These are phyloP conservation scores for Acanthurus tractus DNA, from an alignment of 2,797 vertebrate genomes.

Conservation along the genomic window DNA sequence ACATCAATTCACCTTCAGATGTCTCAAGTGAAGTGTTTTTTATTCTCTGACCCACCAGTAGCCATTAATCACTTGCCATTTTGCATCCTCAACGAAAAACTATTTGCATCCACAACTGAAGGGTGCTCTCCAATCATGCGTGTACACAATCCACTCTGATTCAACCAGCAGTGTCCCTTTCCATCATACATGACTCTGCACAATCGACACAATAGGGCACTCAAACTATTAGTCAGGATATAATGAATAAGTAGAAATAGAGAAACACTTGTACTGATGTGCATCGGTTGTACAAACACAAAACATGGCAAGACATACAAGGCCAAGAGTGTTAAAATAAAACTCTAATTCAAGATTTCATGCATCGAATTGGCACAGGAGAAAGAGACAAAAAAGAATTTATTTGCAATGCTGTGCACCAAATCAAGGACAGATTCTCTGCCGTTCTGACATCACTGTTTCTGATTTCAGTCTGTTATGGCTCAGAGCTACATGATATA, in stretches of 20 bases:
- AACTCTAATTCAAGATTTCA: background rate
- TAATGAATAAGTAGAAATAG: background rate
- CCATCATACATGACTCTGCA: slow-evolving; percentile 3
- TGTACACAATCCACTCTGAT: slow-evolving; percentile 31
- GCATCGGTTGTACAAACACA: background rate
- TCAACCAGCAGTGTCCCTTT: slow-evolving; percentile 8
- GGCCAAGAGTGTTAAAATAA: background rate
- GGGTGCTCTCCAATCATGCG: slow-evolving; percentile 14
- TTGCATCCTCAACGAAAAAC: slow-evolving; percentile 70
- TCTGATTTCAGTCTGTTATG: slow-evolving; percentile 1
- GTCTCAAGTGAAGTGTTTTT: slow-evolving; percentile 27
- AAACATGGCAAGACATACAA: background rate
- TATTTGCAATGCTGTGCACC: no score
- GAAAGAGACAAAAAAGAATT: no score
- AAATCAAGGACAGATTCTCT: background rate
- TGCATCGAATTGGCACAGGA: background rate
- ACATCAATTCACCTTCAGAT: slow-evolving; percentile 63
- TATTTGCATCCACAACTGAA: slow-evolving; percentile 72
- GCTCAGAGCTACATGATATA: slow-evolving; percentile 36
- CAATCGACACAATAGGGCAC: slow-evolving; percentile 8
- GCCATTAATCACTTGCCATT: slow-evolving; percentile 55
- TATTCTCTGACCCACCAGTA: slow-evolving; percentile 21
- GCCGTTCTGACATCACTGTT: no score
- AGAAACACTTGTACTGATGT: background rate
- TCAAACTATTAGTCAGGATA: slow-evolving; percentile 5